phyloP scores from a whole-genome alignment of 1,140 invertebrate species.

The Andricus grossulariae region DNA sequence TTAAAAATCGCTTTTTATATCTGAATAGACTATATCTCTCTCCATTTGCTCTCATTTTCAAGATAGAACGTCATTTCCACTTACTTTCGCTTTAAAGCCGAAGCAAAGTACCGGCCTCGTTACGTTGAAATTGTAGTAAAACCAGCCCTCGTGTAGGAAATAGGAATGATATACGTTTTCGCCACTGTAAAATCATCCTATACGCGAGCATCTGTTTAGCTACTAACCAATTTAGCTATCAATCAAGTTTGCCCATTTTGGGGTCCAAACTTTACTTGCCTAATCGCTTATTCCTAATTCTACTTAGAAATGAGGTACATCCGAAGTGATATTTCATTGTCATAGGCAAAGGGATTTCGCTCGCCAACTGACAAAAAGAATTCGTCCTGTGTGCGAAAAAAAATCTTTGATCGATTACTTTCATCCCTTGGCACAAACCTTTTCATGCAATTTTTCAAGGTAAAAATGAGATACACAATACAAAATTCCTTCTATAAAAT shows the following conservation, averaged over 20 bases:
- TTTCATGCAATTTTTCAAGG: not conserved
- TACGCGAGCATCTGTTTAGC: conserved; percentile 11
- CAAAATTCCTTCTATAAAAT: too few species aligned
- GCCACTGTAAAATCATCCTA: not conserved
- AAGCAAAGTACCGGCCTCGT: conserved; percentile 10
- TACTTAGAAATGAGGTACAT: conserved; percentile 26
- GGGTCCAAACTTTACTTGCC: not conserved
- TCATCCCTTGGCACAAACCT: not conserved
- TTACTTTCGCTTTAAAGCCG: not conserved
- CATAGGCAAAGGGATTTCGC: conserved; percentile 20
- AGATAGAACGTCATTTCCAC: not conserved
- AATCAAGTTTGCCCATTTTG: conserved; percentile 3
- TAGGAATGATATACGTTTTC: not conserved
- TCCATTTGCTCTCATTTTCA: conserved; percentile 5
- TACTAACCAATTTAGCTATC: not conserved
- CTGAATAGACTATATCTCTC: not conserved
- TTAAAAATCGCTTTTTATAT: too few species aligned
- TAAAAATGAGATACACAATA: too few species aligned
- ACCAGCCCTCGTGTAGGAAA: conserved; percentile 18
- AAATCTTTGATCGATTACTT: not conserved
- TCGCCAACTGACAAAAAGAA: conserved; percentile 1
- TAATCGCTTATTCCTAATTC: conserved; percentile 9
- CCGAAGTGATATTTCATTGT: conserved; percentile 34
- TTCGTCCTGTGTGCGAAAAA: conserved; percentile 4
- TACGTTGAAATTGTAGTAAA: conserved; percentile 25